A percentile compares a stretch with the other conserved stretches of the same genome.
phyloP scores from a whole-genome alignment of 2,113 vertebrate species.

The Carassius gibelio region DNA sequence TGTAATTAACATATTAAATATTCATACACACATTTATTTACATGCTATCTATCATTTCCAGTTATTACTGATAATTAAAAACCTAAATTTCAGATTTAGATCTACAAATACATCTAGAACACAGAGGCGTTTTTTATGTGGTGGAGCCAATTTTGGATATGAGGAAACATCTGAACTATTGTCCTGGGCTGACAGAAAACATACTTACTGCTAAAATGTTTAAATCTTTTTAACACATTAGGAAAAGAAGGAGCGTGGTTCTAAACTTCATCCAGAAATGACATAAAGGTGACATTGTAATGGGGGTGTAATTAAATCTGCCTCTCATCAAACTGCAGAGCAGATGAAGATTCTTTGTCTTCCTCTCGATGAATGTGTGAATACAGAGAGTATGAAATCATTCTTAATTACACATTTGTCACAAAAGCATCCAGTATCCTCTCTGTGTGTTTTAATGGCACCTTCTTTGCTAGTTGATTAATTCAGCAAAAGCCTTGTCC shows the following conservation, averaged over 20 bases:
- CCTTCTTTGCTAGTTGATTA: slow-evolving; percentile 66
- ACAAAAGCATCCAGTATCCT: slow-evolving; percentile 73
- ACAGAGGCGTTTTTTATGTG: no score
- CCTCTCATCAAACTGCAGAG: slow-evolving; percentile 65
- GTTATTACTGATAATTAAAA: not conserved
- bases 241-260: slow-evolving; percentile 51
- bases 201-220: not conserved
- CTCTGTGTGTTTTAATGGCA: slow-evolving; percentile 67
- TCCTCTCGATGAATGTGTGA: slow-evolving; percentile 66
- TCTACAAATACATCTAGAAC: not conserved
- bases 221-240: slow-evolving; percentile 63
- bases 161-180: not conserved
- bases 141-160: not conserved
- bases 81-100: not conserved
- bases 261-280: slow-evolving; percentile 44
- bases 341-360: slow-evolving; percentile 65
- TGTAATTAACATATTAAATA: not conserved
- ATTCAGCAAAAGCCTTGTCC: slow-evolving; percentile 71
- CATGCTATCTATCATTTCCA: no score
- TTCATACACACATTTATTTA: not conserved
- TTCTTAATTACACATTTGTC: slow-evolving; percentile 82
- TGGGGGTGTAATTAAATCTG: slow-evolving; percentile 70
- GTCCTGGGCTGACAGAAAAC: not conserved
- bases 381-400: slow-evolving; percentile 71
- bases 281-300: slow-evolving; percentile 66